Evolutionary conservation across 2,888 invertebrate species (phyloP).

Genomic region (Drosophila testacea): DNA sequence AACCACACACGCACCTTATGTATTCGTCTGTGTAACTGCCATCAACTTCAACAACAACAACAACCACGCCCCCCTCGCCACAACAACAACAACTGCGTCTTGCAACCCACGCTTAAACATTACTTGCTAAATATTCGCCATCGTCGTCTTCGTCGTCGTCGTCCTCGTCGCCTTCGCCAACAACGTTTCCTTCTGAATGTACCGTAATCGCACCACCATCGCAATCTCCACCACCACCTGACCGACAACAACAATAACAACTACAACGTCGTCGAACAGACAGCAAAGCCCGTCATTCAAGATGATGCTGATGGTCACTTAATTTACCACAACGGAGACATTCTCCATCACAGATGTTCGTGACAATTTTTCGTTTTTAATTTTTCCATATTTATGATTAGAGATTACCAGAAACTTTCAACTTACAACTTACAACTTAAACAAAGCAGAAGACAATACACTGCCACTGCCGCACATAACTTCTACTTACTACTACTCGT

Average conservation of each 20-base stretch:
- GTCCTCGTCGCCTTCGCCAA: constrained; percentile 13
- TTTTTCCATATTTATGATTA: constrained; percentile 80
- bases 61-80: constrained; percentile 43
- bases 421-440: constrained; percentile 17
- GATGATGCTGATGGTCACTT: constrained; percentile 99
- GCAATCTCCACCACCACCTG: constrained; percentile 30
- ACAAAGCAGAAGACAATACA: constrained; percentile 20
- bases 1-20: constrained; percentile 74
- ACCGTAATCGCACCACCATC: constrained; percentile 38
- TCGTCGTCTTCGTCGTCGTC: constrained; percentile 26
- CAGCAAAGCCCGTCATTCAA: constrained; percentile 93
- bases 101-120: constrained; percentile 65
- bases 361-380: constrained; percentile 89
- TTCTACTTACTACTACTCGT: constrained; percentile 35
- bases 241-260: constrained; percentile 42
- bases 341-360: constrained; percentile 99
- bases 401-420: constrained; percentile 50
- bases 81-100: constrained; percentile 51
- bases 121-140: constrained; percentile 46
- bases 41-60: constrained; percentile 47
- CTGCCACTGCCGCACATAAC: constrained; percentile 39
- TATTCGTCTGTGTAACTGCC: constrained; percentile 69
- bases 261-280: constrained; percentile 73
- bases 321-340: constrained; percentile 99
- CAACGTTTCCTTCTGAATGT: constrained; percentile 51